Evolutionary conservation across 2,797 vertebrate genomes (phyloP).

Genomic region (Cyclura pinguis): DNA sequence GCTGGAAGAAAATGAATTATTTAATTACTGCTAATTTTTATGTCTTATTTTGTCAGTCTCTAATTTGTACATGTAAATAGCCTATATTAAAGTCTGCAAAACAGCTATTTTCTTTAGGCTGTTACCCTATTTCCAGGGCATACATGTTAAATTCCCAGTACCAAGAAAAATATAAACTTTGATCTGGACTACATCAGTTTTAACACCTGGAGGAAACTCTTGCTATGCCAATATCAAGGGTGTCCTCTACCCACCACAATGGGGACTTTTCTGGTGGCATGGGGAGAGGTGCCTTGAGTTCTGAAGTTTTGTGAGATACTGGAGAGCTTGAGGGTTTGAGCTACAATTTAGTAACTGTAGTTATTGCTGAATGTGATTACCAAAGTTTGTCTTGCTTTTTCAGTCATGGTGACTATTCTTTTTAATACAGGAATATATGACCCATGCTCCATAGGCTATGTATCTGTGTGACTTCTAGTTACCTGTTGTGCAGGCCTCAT

Average conservation of each 20-base stretch:
- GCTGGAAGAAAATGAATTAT: background rate
- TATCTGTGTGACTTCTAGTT: too few species aligned
- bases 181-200: background rate
- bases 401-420: too few species aligned
- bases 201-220: background rate
- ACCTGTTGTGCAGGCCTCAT: too few species aligned
- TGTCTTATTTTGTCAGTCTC: background rate
- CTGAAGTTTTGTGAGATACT: background rate
- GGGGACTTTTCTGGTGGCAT: background rate
- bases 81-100: background rate
- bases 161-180: background rate
- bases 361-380: background rate
- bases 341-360: background rate
- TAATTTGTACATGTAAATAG: constrained; percentile 14
- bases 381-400: too few species aligned
- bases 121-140: background rate
- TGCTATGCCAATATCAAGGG: background rate
- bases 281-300: background rate
- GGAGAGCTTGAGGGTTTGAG: background rate
- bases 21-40: constrained; percentile 20
- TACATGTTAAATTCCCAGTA: background rate
- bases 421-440: too few species aligned
- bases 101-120: background rate
- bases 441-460: too few species aligned
- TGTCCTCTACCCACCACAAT: background rate